phyloP scores from a whole-genome alignment of 2,888 invertebrate genomes.

The Thymelicus acteon region DNA sequence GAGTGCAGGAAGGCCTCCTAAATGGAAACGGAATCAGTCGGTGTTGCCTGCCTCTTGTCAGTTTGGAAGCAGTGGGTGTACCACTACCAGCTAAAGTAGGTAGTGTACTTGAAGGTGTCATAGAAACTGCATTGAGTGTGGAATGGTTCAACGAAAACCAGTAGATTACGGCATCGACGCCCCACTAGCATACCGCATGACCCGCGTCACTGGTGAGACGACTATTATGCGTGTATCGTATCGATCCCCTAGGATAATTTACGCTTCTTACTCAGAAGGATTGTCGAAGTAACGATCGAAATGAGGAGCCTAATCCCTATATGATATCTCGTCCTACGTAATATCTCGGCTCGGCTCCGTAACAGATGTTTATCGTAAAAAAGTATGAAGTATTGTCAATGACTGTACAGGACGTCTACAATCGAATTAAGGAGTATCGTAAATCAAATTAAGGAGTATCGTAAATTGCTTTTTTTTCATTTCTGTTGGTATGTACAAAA shows the following conservation, averaged over 20 bases:
- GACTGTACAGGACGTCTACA: no score
- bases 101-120: slow-evolving; percentile 7
- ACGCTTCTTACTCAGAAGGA: slow-evolving; percentile 61
- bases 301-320: background rate
- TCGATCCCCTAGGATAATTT: slow-evolving; percentile 72
- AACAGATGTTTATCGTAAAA: no score
- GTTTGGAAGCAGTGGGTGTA: slow-evolving; percentile 12
- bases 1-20: slow-evolving; percentile 4
- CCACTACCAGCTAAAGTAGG: background rate
- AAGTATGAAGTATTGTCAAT: no score
- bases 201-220: slow-evolving; percentile 59
- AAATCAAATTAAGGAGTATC: no score
- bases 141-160: slow-evolving; percentile 39
- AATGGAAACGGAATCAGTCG: slow-evolving; percentile 4
- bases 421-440: no score
- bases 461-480: no score
- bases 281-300: background rate
- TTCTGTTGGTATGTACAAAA: no score
- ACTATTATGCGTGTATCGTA: slow-evolving; percentile 76
- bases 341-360: no score
- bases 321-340: no score
- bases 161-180: slow-evolving; percentile 43
- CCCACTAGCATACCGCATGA: slow-evolving; percentile 53
- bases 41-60: background rate
- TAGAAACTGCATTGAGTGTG: background rate